Evolutionary conservation across 2,888 invertebrate species (phyloP).

Genomic region (Yponomeuta cagnagella): DNA sequence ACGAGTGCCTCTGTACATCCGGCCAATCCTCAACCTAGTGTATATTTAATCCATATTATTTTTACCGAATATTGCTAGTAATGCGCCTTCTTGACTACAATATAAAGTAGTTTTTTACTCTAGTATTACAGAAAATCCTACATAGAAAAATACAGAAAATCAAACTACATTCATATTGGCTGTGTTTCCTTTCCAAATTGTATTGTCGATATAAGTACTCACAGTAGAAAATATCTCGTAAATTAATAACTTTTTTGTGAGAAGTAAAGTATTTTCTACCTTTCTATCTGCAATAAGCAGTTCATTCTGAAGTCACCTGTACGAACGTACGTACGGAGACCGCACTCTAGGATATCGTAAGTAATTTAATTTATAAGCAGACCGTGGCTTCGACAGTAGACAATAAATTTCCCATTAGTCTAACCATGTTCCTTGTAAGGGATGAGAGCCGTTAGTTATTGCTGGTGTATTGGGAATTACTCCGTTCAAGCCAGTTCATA

Average conservation of each 20-base stretch:
- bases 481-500: neutral
- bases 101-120: no score
- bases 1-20: neutral
- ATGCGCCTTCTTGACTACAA: no score
- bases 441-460: neutral
- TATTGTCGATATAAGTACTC: no score
- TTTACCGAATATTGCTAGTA: neutral
- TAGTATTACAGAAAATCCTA: no score
- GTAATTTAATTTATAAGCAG: constrained; percentile 8
- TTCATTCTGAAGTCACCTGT: neutral
- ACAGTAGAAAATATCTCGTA: no score
- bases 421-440: neutral
- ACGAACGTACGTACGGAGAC: neutral
- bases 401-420: constrained; percentile 8
- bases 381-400: constrained; percentile 3
- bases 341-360: neutral
- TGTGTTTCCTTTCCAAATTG: no score
- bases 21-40: neutral
- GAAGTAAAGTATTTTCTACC: no score
- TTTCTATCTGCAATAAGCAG: no score
- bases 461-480: constrained; percentile 3
- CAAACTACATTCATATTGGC: no score
- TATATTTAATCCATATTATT: neutral
- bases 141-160: no score
- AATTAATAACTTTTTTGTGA: no score